Evolutionary conservation across 2,888 invertebrate species (phyloP).

Genomic region (Elmis aenea): DNA sequence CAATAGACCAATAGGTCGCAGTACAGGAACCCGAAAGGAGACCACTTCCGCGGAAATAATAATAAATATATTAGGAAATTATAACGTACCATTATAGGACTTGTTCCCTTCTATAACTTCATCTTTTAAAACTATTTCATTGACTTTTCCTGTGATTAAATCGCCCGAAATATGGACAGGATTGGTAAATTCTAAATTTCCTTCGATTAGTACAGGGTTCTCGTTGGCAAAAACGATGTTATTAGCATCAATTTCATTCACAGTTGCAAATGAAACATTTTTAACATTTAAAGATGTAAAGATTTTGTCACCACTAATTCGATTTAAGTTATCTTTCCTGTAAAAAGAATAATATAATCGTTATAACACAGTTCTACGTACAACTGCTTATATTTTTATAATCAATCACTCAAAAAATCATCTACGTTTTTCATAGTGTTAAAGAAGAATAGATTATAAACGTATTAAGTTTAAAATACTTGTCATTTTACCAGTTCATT

Average conservation of each 20-base stretch:
- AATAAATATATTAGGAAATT: too few species aligned
- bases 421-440: too few species aligned
- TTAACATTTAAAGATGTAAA: conserved; percentile 33
- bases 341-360: too few species aligned
- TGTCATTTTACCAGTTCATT: too few species aligned
- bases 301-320: conserved; percentile 33
- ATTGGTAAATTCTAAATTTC: conserved; percentile 32
- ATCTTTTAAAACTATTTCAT: conserved; percentile 14
- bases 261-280: conserved; percentile 30
- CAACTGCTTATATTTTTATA: too few species aligned
- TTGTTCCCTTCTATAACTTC: conserved; percentile 5
- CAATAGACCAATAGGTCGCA: too few species aligned
- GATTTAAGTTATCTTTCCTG: conserved; percentile 27
- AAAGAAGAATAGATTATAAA: too few species aligned
- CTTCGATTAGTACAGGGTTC: conserved; percentile 26
- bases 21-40: too few species aligned
- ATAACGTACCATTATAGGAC: conserved; percentile 1
- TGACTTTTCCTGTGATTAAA: conserved; percentile 20
- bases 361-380: too few species aligned
- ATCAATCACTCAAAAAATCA: too few species aligned
- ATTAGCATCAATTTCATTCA: conserved; percentile 30
- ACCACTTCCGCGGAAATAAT: too few species aligned
- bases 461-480: too few species aligned
- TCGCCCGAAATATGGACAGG: conserved; percentile 23
- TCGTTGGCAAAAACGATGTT: conserved; percentile 28